Conservation (phyloP, 2,797 vertebrate species). For the Microctenopoma stevenorrisi region DNA sequence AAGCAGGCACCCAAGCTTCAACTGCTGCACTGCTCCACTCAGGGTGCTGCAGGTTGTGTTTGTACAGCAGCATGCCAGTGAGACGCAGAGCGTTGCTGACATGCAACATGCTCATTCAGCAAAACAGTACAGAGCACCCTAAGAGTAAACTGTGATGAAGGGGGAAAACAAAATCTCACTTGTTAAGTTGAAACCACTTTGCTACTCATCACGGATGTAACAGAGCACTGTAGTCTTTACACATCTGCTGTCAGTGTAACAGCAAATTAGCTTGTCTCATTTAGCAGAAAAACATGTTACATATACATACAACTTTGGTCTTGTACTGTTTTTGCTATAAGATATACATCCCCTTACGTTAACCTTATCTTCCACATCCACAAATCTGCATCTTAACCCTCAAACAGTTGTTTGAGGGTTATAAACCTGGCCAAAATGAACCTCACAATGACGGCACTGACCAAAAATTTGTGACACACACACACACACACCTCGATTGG, state of each 20-base stretch:
- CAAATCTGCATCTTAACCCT: not conserved
- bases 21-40: constrained; percentile 6
- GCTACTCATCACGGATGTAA: not conserved
- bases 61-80: constrained; percentile 36
- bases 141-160: not conserved
- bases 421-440: too few species aligned
- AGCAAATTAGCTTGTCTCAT: not conserved
- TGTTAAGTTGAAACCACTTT: constrained; percentile 11
- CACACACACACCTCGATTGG: too few species aligned
- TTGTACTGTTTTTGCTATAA: too few species aligned
- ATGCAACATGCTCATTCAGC: constrained; percentile 12
- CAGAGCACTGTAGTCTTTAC: not conserved
- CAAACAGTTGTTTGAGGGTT: not conserved
- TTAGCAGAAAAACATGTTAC: too few species aligned
- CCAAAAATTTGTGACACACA: too few species aligned
- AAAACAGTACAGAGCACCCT: not conserved
- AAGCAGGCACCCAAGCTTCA: constrained; percentile 25
- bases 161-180: not conserved
- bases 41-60: constrained; percentile 15
- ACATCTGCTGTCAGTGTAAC: not conserved
- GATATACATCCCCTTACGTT: too few species aligned
- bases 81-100: constrained; percentile 8
- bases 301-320: too few species aligned
- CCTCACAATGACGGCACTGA: too few species aligned
- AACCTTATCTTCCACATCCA: too few species aligned